A percentile compares a stretch with the other conserved stretches of the same genome.
phyloP scores from a whole-genome alignment of 2,113 vertebrate genomes.

The Stercorarius parasiticus region DNA sequence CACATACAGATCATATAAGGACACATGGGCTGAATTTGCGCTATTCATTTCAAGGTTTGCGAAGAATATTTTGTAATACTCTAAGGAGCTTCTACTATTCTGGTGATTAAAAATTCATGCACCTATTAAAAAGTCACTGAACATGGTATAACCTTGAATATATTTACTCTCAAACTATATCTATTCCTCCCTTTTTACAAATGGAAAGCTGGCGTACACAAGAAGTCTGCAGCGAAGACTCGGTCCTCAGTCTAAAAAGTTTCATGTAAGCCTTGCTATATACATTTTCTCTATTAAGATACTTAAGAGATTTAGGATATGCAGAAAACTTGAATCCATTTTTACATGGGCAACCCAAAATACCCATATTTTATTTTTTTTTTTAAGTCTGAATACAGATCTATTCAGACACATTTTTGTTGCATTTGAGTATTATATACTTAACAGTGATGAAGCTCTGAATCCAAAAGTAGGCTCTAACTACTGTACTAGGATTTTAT shows the following conservation, averaged over 20 bases:
- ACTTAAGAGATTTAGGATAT: neutral
- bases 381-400: neutral
- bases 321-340: neutral
- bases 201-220: neutral
- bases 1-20: neutral
- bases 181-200: neutral
- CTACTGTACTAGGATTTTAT: neutral
- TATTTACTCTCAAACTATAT: neutral
- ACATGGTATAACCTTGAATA: neutral
- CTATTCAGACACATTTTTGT: neutral
- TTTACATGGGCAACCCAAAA: neutral
- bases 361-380: neutral
- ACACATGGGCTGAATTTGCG: neutral
- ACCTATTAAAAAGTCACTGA: neutral
- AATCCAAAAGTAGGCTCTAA: neutral
- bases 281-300: neutral
- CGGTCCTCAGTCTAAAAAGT: neutral
- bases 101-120: neutral
- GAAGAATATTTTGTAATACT: neutral
- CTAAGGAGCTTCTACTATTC: neutral
- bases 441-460: neutral
- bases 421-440: neutral
- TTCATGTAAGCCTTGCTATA: neutral
- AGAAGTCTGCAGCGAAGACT: neutral
- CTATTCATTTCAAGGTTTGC: neutral